Evolutionary conservation across 2,113 vertebrate genomes (phyloP), one percentile per base, ranked within the genome.

Genomic region (Phoenicopterus ruber): DNA sequence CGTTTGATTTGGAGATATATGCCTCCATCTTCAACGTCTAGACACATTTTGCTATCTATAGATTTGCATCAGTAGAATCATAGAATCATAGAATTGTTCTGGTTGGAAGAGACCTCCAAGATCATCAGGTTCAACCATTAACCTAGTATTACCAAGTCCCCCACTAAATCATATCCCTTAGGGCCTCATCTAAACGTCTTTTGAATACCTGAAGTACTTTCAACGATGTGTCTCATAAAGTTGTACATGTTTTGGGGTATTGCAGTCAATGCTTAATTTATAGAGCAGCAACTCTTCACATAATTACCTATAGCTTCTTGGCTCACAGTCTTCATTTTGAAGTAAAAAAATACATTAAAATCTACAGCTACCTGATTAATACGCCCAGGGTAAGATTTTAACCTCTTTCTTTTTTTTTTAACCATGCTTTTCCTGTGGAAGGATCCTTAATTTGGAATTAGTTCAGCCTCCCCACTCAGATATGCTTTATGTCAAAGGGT

Each of bases 401-500:
- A 82, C 3, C 5, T 78, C 5, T 31, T 63, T 25, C 3, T 26
- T 2, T 19, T 29, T 36, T 34, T 93, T 95, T 86, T 59, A 81
- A 25, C 14, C 7, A 59, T 88, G 44, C 0, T 47, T 95, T 89
- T 91, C 8, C 18, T 62, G 25, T 66, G 66, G 73, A 65, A 85
- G 46, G 50, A 57, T 85, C 10, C 61, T 90, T 93, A 65, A 83
- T 88, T 69, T 92, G 32, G 32, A 86, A 66, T 91, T 88, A 90
- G 32, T 90, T 90, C 58, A 90, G 49, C 49, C 44, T 96, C 82
- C 28, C 8, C 49, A 59, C 38, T 79, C 88, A 96, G 31, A 49
- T 55, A 70, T 49, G 38, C 8, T 91, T 86, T 76, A 57, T 55
- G 21, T 95, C 67, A 90, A 38, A 76, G 46, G 63, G 25, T 93